Evolutionary conservation across 2,113 vertebrate species (phyloP).

Genomic region (Eublepharis macularius): DNA sequence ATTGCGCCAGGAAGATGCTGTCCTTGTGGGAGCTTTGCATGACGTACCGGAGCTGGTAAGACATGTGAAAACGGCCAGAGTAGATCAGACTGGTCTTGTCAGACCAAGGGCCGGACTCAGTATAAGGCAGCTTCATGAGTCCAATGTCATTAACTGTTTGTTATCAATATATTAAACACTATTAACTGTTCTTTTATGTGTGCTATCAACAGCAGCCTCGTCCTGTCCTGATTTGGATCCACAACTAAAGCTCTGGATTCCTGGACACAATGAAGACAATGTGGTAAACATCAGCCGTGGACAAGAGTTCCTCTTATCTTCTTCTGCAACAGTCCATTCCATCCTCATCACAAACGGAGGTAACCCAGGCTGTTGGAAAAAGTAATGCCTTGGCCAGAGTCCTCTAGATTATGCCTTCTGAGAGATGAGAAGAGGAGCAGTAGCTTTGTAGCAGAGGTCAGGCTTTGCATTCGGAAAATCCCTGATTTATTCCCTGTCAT

Average conservation of each 20-base stretch:
- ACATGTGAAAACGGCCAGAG: too few species aligned
- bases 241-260: conserved; percentile 85
- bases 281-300: conserved; percentile 77
- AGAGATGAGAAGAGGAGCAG: background rate
- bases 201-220: conserved; percentile 22
- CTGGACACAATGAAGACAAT: conserved; percentile 82
- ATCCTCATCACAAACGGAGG: conserved; percentile 87
- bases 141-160: fast-evolving
- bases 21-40: too few species aligned
- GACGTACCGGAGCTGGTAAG: too few species aligned
- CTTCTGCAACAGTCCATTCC: conserved; percentile 90
- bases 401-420: background rate
- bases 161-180: too few species aligned
- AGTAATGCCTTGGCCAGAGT: background rate
- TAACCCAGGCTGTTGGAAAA: conserved; percentile 53
- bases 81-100: too few species aligned
- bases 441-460: background rate
- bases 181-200: conserved; percentile 4
- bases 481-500: background rate
- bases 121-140: too few species aligned
- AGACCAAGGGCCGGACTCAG: too few species aligned
- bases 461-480: background rate
- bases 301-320: conserved; percentile 82
- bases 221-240: conserved; percentile 86
- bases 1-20: too few species aligned